These are phyloP conservation scores for Leptosomus discolor DNA, from an alignment of 2,113 vertebrate species.

Conservation along the genomic window DNA sequence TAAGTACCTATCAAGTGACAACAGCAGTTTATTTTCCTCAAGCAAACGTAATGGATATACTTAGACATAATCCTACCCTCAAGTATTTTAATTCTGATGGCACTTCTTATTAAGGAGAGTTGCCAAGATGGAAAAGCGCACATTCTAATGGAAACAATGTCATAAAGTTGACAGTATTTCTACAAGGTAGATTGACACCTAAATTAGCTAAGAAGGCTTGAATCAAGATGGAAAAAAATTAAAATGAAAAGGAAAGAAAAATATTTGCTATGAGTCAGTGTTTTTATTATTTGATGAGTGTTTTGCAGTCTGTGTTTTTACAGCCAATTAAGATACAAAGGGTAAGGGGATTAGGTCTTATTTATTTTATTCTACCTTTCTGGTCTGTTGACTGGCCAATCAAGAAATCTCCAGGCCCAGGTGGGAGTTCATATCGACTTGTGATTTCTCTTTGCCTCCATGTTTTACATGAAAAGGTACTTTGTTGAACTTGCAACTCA, in stretches of 20 bases:
- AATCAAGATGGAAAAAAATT: neutral
- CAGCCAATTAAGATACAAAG: neutral
- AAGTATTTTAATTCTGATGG: constrained; percentile 47
- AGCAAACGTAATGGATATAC: constrained; percentile 54
- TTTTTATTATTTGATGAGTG: neutral
- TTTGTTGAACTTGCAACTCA: neutral
- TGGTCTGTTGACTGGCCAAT: neutral
- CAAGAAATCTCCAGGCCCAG: neutral
- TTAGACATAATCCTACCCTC: constrained; percentile 60
- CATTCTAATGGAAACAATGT: constrained; percentile 22
- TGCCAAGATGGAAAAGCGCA: constrained; percentile 30
- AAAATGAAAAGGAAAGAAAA: neutral
- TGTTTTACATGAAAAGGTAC: neutral
- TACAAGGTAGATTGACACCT: neutral
- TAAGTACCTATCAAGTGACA: constrained; percentile 55
- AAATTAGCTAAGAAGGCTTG: neutral
- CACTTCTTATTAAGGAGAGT: constrained; percentile 46
- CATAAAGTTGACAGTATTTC: constrained; percentile 27
- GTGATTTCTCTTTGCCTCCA: neutral
- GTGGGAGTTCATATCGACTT: neutral
- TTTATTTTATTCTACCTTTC: neutral
- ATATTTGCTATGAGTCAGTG: neutral
- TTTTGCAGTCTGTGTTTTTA: neutral
- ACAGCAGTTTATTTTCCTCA: constrained; percentile 49
- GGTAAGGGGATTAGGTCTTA: neutral